Conservation (phyloP, 2,888 invertebrate species). For the Rhimphoctona megacephalus region DNA sequence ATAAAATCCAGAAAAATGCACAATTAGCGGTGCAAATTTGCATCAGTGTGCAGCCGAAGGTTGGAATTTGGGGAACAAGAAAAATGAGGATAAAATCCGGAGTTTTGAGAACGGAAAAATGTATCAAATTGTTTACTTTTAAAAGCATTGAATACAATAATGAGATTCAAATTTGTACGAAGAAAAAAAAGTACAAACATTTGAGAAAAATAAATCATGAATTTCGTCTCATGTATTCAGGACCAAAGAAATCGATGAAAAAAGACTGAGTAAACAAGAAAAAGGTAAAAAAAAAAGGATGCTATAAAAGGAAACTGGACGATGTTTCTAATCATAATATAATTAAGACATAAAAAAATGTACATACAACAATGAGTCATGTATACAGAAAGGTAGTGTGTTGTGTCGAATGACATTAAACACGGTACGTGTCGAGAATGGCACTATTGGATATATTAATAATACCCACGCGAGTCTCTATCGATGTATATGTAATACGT, state of each 20-base stretch:
- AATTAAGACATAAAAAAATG: slow-evolving; percentile 12
- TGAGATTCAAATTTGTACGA: not conserved
- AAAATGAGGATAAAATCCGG: not conserved
- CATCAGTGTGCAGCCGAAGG: no score
- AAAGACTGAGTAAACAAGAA: not conserved
- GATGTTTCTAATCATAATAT: slow-evolving; percentile 18
- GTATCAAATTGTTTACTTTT: no score
- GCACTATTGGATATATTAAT: slow-evolving; percentile 19
- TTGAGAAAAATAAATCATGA: not conserved
- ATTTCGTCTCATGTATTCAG: not conserved
- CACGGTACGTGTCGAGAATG: slow-evolving; percentile 25
- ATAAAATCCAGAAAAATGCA: no score
- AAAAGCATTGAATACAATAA: no score
- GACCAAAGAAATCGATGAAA: not conserved
- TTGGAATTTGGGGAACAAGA: no score
- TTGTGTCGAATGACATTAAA: slow-evolving; percentile 19
- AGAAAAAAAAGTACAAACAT: not conserved
- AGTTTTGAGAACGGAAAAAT: no score
- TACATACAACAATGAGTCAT: slow-evolving; percentile 8
- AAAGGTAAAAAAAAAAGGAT: not conserved
- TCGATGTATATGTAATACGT: slow-evolving; percentile 40
- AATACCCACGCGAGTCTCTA: slow-evolving; percentile 48
- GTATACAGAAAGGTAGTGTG: not conserved
- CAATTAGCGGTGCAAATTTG: no score
- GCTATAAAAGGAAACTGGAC: not conserved